These are phyloP conservation scores for Zophobas atratus DNA, from an alignment of 1,140 invertebrate genomes.

Conservation along the genomic window DNA sequence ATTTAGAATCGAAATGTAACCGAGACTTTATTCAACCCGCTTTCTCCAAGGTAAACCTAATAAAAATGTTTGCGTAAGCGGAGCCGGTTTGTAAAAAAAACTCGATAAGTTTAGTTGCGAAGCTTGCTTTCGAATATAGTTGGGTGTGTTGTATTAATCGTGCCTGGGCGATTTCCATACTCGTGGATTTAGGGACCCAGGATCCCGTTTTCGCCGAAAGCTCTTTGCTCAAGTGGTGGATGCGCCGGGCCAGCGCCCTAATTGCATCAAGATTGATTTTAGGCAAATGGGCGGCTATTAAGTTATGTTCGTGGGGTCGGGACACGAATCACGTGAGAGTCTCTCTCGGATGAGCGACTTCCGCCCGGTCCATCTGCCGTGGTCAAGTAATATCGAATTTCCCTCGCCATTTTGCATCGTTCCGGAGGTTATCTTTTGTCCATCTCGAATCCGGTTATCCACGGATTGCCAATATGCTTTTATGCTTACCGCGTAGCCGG, in stretches of 20 bases:
- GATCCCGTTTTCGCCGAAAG: too few species aligned
- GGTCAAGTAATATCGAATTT: conserved; percentile 23
- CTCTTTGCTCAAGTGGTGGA: conserved; percentile 4
- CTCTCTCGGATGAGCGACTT: conserved; percentile 28
- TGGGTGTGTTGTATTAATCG: too few species aligned
- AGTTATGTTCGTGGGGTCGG: background rate
- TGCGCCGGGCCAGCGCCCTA: conserved; percentile 19
- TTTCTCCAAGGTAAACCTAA: too few species aligned
- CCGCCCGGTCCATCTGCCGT: background rate
- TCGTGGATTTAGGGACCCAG: too few species aligned
- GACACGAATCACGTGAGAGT: conserved; percentile 7
- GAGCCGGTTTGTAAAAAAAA: too few species aligned
- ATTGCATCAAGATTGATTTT: conserved; percentile 31
- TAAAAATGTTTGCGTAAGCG: too few species aligned
- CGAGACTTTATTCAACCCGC: too few species aligned
- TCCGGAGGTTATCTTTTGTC: conserved; percentile 33
- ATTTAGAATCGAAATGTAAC: too few species aligned
- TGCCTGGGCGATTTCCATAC: too few species aligned
- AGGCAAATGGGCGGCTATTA: conserved; percentile 19
- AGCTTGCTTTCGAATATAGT: too few species aligned
- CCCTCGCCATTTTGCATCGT: conserved; percentile 39
- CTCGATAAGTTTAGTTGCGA: too few species aligned
- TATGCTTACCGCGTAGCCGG: background rate
- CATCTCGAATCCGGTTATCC: conserved; percentile 30
- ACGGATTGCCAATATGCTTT: conserved; percentile 32